These are phyloP conservation scores for Acropora yongei DNA, from an alignment of 64 coral and sea anemone species.

Conservation along the genomic window DNA sequence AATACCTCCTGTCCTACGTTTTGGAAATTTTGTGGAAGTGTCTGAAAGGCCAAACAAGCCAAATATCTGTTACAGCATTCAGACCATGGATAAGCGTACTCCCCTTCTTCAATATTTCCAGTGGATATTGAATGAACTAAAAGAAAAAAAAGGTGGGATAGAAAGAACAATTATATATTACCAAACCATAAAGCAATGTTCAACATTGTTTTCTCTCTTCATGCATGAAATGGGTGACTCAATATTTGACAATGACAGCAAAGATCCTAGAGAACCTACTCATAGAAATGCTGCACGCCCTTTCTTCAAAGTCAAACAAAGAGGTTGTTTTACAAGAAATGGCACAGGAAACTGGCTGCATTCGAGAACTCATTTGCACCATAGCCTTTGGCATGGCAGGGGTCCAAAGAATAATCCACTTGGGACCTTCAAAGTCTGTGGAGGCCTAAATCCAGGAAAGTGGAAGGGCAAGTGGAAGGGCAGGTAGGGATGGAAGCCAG, in stretches of 20 bases:
- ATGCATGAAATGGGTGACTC: background rate
- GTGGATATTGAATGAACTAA: constrained; percentile 49
- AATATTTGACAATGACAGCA: background rate
- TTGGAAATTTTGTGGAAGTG: constrained; percentile 44
- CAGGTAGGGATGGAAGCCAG: no score
- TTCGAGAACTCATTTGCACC: background rate
- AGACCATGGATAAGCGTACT: constrained; percentile 8
- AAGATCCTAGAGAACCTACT: background rate
- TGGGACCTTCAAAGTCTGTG: no score
- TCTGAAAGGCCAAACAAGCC: constrained; percentile 65
- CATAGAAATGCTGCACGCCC: constrained; percentile 1
- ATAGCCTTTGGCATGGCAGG: background rate
- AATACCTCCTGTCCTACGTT: constrained; percentile 27
- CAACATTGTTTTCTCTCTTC: background rate
- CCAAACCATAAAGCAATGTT: background rate
- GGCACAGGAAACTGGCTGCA: constrained; percentile 5
- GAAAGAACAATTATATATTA: constrained; percentile 30
- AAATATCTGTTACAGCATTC: constrained; percentile 41
- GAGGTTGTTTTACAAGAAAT: background rate
- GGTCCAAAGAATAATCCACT: no score
- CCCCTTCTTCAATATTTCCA: background rate
- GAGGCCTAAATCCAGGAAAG: no score
- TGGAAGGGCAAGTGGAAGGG: no score
- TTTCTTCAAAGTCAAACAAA: constrained; percentile 3
- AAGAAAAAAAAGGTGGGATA: constrained; percentile 3